Conservation (phyloP, 1,140 invertebrate species). For the Penaeus japonicus region DNA sequence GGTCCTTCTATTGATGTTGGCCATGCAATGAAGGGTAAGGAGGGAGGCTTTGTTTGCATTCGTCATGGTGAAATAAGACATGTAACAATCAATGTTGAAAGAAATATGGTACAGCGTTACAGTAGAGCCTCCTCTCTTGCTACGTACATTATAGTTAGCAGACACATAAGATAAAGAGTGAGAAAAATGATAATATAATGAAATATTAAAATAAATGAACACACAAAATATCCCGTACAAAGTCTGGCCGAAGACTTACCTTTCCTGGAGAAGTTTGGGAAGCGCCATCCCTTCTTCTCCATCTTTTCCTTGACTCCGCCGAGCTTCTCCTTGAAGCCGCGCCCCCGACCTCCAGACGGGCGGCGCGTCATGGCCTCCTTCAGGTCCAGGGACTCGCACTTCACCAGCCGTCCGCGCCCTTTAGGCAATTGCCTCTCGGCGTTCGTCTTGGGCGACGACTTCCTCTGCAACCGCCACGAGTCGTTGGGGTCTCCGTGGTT, state of each 20-base stretch:
- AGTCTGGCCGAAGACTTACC: conserved; percentile 29
- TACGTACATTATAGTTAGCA: too few species aligned
- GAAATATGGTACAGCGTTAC: too few species aligned
- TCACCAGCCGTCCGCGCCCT: conserved; percentile 25
- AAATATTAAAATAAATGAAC: background rate
- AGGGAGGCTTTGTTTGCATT: too few species aligned
- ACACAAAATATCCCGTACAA: too few species aligned
- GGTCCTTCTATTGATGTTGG: too few species aligned
- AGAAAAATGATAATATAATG: too few species aligned
- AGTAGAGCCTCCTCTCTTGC: too few species aligned
- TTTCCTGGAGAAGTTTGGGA: conserved; percentile 55
- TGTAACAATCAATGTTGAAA: too few species aligned
- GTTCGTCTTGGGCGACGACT: conserved; percentile 17
- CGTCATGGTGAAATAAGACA: too few species aligned
- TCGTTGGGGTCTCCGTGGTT: background rate
- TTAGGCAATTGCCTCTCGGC: background rate
- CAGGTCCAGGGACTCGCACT: conserved; percentile 43
- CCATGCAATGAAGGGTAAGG: too few species aligned
- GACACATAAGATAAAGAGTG: too few species aligned
- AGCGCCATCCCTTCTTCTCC: conserved; percentile 42
- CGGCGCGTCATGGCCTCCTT: conserved; percentile 44
- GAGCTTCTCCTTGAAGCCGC: conserved; percentile 45
- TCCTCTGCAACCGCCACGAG: background rate
- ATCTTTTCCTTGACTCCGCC: conserved; percentile 55
- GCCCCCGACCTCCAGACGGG: conserved; percentile 50